Percentiles rank a stretch among this genome's conserved stretches.
These are phyloP conservation scores for Epinotia nisella DNA, from an alignment of 2,888 invertebrate species.

Conservation along the genomic window DNA sequence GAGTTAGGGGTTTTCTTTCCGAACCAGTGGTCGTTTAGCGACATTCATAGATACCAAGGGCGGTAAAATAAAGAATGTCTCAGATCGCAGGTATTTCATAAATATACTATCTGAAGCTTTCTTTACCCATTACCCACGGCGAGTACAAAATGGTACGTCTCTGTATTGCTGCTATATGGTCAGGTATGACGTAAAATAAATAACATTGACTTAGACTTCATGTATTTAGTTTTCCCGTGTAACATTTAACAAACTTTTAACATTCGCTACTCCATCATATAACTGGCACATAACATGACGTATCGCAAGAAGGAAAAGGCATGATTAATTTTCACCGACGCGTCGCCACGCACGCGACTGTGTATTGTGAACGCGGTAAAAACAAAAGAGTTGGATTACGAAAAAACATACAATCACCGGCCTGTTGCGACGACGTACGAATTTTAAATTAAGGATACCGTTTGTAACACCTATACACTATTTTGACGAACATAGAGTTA, in stretches of 20 bases:
- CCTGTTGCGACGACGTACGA: slow-evolving; percentile 54
- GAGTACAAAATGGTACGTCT: too few species aligned
- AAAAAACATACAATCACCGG: slow-evolving; percentile 56
- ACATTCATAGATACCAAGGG: too few species aligned
- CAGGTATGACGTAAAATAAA: too few species aligned
- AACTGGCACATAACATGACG: slow-evolving; percentile 38
- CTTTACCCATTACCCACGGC: too few species aligned
- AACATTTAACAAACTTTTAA: neutral
- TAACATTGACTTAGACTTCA: too few species aligned
- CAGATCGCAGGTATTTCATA: too few species aligned
- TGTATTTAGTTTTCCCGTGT: neutral
- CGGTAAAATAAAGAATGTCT: too few species aligned
- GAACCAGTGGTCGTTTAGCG: too few species aligned
- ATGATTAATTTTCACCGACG: slow-evolving; percentile 61
- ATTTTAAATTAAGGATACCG: slow-evolving; percentile 47
- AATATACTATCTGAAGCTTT: too few species aligned
- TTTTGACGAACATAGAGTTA: neutral
- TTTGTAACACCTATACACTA: neutral
- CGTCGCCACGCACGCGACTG: slow-evolving; percentile 58
- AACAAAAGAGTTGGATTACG: slow-evolving; percentile 60
- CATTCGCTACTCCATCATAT: slow-evolving; percentile 12
- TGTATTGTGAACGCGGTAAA: slow-evolving; percentile 55
- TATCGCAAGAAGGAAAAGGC: slow-evolving; percentile 59
- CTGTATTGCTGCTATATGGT: too few species aligned
- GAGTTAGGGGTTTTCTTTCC: too few species aligned